Conservation (phyloP, 2,113 vertebrate species). For the Nettapus auritus region DNA sequence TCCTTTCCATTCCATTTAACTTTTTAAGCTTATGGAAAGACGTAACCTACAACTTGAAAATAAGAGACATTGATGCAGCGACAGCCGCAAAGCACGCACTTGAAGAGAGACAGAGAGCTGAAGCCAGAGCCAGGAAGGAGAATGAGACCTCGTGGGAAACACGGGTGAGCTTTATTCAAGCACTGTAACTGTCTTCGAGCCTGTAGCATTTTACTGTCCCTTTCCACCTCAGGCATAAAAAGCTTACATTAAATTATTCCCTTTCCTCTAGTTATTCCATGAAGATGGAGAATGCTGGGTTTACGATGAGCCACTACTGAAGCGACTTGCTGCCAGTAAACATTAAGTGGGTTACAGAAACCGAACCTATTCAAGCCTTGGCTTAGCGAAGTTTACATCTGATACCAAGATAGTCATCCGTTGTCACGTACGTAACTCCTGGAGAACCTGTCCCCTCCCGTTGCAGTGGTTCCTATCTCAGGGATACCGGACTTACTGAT, state of each 20-base stretch:
- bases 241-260: fast-evolving
- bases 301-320: conserved; percentile 95
- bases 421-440: not conserved
- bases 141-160: conserved; percentile 95
- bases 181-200: not conserved
- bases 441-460: conserved; percentile 65
- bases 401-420: conserved; percentile 32
- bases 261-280: conserved; percentile 87
- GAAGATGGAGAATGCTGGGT: conserved; percentile 99
- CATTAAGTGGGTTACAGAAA: conserved; percentile 72
- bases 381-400: conserved; percentile 37
- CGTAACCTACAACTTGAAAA: conserved; percentile 94
- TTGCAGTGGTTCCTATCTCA: conserved; percentile 85
- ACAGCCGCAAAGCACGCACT: conserved; percentile 95
- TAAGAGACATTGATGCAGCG: conserved; percentile 93
- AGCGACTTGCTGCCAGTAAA: conserved; percentile 86
- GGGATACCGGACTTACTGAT: conserved; percentile 81
- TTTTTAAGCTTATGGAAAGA: conserved; percentile 91
- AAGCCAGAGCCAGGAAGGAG: conserved; percentile 96
- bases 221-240: fast-evolving
- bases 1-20: not conserved
- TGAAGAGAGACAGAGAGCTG: conserved; percentile 95
- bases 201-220: not conserved
- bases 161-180: conserved; percentile 81
- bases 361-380: not conserved